Base-by-base conservation (phyloP, 2,113 vertebrate genomes). In the Paramisgurnus dabryanus region DNA sequence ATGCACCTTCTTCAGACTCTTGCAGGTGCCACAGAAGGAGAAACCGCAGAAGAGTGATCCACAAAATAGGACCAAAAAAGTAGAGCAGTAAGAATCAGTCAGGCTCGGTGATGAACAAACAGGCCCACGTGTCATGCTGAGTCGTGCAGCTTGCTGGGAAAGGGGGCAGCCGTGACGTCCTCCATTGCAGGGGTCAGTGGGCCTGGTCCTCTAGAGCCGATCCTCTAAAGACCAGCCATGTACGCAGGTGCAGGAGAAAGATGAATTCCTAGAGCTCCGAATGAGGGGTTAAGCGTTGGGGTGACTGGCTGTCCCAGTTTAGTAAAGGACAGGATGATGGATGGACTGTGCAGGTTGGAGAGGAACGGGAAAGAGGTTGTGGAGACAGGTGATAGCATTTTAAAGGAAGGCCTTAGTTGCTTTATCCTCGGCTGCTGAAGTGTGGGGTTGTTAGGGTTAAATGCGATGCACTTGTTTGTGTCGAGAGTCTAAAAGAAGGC, bases 271-370 rank as follows among this genome's bases (percentile, higher is more conserved):
- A 70, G 76, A 71, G 65, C 5, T 73, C 70, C 60, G 74, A 83
- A 80, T 83, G 81, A 77, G 85, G 86, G 90, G 87, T 91, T 90
- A 92, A 91, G 86, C 84, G 87, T 80, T 49, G 10, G 79, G 81
- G 84, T 88, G 87, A 89, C 73, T 66, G 74, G 80, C 85, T 88
- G 87, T 80, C 86, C 85, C 80, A 81, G 86, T 90, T 90, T 83
- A 84, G 63, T 83, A 80, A 80, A 85, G 34, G 80, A 84, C 84
- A 79, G 85, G 76, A 87, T 90, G 89, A 92, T 90, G 86, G 88
- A 92, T 90, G 85, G 58, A 79, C 80, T 18, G 7, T 47, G 47
- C 53, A 82, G 80, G 67, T 34, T 40, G 64, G 76, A 74, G 58
- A 82, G 64, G 73, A 78, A 80, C 65, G 45, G 49, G 69, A 60